phyloP scores from a whole-genome alignment of 2,113 vertebrate genomes.

The Thunnus maccoyii region DNA sequence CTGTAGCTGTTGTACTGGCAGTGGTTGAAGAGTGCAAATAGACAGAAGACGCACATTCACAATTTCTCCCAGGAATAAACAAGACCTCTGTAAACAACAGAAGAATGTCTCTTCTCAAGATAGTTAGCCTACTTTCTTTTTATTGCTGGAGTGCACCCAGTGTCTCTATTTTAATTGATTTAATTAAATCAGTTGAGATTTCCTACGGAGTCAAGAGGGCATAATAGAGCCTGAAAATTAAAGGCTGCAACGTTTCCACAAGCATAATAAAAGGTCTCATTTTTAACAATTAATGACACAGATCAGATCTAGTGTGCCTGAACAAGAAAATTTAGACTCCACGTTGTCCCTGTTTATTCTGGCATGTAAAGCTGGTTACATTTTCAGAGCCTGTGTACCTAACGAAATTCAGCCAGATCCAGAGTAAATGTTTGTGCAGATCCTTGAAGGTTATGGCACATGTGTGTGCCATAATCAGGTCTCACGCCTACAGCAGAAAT shows the following conservation, averaged over 20 bases:
- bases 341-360: slow-evolving; percentile 2
- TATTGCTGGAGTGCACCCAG: slow-evolving; percentile 56
- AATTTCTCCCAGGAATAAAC: slow-evolving; percentile 51
- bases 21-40: slow-evolving; percentile 18
- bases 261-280: slow-evolving; percentile 62
- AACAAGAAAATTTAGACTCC: slow-evolving; percentile 30
- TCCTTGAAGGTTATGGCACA: slow-evolving; percentile 3
- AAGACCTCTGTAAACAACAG: slow-evolving; percentile 64
- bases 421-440: slow-evolving; percentile 12
- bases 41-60: slow-evolving; percentile 23
- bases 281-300: slow-evolving; percentile 68
- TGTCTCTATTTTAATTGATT: slow-evolving; percentile 73
- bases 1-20: slow-evolving; percentile 7
- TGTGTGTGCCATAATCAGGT: neutral
- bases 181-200: slow-evolving; percentile 75
- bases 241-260: slow-evolving; percentile 55
- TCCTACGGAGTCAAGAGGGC: slow-evolving; percentile 71
- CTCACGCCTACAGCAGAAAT: slow-evolving; percentile 3
- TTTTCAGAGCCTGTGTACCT: neutral
- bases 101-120: slow-evolving; percentile 41
- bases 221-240: slow-evolving; percentile 69
- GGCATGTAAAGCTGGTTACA: neutral
- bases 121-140: slow-evolving; percentile 42
- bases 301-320: slow-evolving; percentile 46
- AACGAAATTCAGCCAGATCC: slow-evolving; percentile 13